Evolutionary conservation across 2,797 vertebrate genomes (phyloP), one percentile per base, ranked within the genome.

Genomic region (Tangara arthus): DNA sequence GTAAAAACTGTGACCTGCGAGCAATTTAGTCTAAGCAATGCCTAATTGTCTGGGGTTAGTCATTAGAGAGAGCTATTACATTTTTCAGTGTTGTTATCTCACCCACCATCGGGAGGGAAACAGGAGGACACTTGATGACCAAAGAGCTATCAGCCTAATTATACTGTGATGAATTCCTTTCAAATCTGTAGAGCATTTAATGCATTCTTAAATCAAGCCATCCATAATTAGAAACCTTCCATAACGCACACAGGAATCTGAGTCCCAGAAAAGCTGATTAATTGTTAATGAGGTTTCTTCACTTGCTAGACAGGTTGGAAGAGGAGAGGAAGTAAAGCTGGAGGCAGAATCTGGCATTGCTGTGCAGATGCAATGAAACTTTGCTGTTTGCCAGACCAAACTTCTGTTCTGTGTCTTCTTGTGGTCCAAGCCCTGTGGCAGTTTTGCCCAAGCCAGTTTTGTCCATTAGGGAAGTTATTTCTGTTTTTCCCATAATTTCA

Each of bases 131-230:
- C 34, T 64, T 93, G 46, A 80, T 92, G 96, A 91, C 78, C 82
- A 87, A 94, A 91, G 56, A 95, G 39, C 39, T 93, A 73, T 83
- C 70, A 93, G 35, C 39, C 55, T 96, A 96, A 95, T 96, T 96
- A 66, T 46, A 26, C 59, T 32, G 66, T 91, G 95, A 95, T 78
- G 44, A 90, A 92, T 94, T 94, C 56, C 71, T 91, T 96, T 96
- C 52, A 87, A 60, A 92, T 93, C 86, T 91, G 35, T 89, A 66
- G 78, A 93, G 64, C 77, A 89, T 91, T 91, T 78, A 90, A 95
- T 97, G 46, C 13, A 44, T 80, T 78, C 92, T 90, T 63, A 75
- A 96, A 88, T 90, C 59, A 65, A 95, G 30, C 15, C 72, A 81
- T 77, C 76, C 77, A 22, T 95, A 96, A 96, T 96, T 95, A 95